phyloP scores from a whole-genome alignment of 2,888 invertebrate species.

The Xanthorhoe designata region DNA sequence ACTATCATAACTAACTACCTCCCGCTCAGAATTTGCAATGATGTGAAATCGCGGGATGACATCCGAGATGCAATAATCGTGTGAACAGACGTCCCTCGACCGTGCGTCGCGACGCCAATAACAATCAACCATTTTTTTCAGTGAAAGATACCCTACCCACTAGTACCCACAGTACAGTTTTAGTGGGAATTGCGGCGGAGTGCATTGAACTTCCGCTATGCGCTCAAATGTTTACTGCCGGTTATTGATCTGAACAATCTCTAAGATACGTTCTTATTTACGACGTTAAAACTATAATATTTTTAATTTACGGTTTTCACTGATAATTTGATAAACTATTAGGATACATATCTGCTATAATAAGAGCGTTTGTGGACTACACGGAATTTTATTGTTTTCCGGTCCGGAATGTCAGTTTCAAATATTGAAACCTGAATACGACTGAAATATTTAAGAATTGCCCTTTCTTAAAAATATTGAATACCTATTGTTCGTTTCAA shows the following conservation, averaged over 20 bases:
- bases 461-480: too few relatives aligned
- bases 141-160: constrained; percentile 7
- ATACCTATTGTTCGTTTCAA: too few relatives aligned
- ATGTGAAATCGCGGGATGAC: constrained; percentile 3
- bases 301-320: too few relatives aligned
- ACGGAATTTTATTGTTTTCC: too few relatives aligned
- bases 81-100: background rate
- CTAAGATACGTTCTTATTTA: background rate
- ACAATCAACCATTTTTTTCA: constrained; percentile 12
- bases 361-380: too few relatives aligned
- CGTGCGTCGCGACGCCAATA: constrained; percentile 6
- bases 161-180: background rate
- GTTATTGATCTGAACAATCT: background rate
- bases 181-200: constrained; percentile 9
- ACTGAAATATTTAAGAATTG: too few relatives aligned
- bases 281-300: background rate
- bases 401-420: too few relatives aligned
- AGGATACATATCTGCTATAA: too few relatives aligned
- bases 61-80: constrained; percentile 7
- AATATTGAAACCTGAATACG: too few relatives aligned
- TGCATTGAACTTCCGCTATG: constrained; percentile 32
- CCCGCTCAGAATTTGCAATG: background rate
- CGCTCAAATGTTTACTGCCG: constrained; percentile 3
- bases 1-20: background rate
- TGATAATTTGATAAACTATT: too few relatives aligned